These are phyloP conservation scores for Vulpes ferrilata DNA, from an alignment of 2,113 vertebrate genomes.

Conservation along the genomic window DNA sequence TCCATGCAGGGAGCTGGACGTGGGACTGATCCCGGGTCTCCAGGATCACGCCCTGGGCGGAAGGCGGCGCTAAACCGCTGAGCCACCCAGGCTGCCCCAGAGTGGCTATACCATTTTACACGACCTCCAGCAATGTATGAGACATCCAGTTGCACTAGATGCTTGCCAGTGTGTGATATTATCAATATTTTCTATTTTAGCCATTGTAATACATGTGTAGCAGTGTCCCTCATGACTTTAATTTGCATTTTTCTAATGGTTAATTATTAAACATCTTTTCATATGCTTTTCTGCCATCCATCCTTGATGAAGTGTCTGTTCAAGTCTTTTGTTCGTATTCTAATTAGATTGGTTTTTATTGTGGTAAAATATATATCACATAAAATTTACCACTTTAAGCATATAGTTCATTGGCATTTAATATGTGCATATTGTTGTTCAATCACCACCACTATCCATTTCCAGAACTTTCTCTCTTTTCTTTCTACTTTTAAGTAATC, in stretches of 20 bases:
- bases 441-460: neutral
- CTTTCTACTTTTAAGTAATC: no score
- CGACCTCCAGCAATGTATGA: neutral
- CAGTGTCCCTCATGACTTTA: neutral
- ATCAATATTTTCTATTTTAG: neutral
- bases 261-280: neutral
- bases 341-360: conserved; percentile 32
- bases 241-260: conserved; percentile 15
- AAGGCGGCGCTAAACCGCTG: no score
- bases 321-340: conserved; percentile 16
- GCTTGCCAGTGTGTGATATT: neutral
- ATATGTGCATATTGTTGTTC: neutral
- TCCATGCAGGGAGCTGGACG: no score
- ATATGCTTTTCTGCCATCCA: neutral
- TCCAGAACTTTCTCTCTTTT: neutral
- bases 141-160: neutral
- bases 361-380: neutral
- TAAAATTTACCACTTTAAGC: neutral
- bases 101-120: neutral
- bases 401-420: neutral
- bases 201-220: neutral
- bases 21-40: no score
- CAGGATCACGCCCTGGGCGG: no score
- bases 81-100: neutral
- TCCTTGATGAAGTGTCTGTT: neutral